These are phyloP conservation scores for Cepaea hortensis DNA, from an alignment of 2,888 invertebrate genomes.

Conservation along the genomic window DNA sequence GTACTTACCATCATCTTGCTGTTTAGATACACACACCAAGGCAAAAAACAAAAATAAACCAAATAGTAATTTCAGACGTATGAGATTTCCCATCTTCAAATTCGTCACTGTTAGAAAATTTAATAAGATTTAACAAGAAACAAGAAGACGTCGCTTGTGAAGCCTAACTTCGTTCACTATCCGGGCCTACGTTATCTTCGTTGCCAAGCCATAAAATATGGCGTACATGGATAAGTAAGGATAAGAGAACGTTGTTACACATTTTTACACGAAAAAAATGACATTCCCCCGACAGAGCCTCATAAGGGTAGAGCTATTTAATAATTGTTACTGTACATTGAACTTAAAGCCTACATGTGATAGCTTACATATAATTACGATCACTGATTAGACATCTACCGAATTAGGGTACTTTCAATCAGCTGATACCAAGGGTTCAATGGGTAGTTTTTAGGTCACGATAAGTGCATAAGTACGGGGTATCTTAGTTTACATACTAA, in stretches of 20 bases:
- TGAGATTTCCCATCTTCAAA: neutral
- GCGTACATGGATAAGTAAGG: too few relatives aligned
- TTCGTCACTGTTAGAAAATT: neutral
- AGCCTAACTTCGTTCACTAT: neutral
- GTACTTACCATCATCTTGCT: slow-evolving; percentile 16
- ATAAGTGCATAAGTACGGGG: neutral
- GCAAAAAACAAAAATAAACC: neutral
- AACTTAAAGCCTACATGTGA: neutral
- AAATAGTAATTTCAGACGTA: neutral
- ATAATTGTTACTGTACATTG: neutral
- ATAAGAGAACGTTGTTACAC: neutral
- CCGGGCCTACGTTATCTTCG: neutral
- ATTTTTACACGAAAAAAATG: neutral
- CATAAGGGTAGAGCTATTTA: neutral
- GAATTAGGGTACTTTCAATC: neutral
- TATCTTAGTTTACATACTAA: too few relatives aligned
- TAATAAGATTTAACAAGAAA: neutral
- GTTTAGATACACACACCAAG: neutral
- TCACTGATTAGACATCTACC: neutral
- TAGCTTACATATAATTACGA: neutral
- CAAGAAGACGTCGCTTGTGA: neutral
- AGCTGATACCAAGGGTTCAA: neutral
- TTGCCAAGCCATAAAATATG: neutral
- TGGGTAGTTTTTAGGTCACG: neutral
- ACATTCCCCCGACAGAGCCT: slow-evolving; percentile 1